phyloP scores from a whole-genome alignment of 2,888 invertebrate species.

The Epistrophella euchroma region DNA sequence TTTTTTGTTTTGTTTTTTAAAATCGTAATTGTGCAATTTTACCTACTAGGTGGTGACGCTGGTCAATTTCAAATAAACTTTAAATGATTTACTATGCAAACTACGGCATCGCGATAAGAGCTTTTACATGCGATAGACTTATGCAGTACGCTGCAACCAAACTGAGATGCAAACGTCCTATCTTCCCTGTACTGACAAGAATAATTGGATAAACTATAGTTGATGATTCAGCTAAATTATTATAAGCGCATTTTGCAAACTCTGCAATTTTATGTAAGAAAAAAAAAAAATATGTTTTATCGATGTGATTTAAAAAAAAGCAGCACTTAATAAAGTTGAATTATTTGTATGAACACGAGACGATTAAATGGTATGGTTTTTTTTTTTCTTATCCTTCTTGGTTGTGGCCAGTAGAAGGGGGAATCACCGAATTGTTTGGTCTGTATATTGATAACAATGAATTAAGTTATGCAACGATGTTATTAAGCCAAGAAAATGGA shows the following conservation, averaged over 20 bases:
- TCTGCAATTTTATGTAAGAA: background rate
- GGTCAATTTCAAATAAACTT: too few species aligned
- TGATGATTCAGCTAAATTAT: conserved; percentile 24
- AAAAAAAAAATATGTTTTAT: background rate
- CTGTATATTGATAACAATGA: conserved; percentile 15
- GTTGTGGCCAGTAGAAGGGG: background rate
- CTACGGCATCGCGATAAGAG: too few species aligned
- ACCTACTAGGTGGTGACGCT: too few species aligned
- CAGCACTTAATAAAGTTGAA: conserved; percentile 4
- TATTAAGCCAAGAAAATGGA: conserved; percentile 13
- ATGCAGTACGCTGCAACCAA: too few species aligned
- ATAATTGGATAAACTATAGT: too few species aligned
- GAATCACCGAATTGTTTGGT: conserved; percentile 5
- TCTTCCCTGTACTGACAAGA: too few species aligned
- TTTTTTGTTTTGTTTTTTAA: too few species aligned
- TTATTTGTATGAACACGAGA: background rate
- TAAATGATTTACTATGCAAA: too few species aligned
- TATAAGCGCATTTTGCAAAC: background rate
- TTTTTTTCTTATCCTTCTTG: background rate
- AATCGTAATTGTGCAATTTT: too few species aligned
- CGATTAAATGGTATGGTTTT: background rate
- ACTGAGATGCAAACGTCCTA: too few species aligned
- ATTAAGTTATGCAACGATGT: conserved; percentile 19
- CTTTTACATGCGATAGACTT: too few species aligned
- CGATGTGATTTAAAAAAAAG: background rate